Percentiles rank a stretch among this genome's conserved stretches.
Evolutionary conservation across 2,113 vertebrate genomes (phyloP).

Genomic region (Colinus virginianus): DNA sequence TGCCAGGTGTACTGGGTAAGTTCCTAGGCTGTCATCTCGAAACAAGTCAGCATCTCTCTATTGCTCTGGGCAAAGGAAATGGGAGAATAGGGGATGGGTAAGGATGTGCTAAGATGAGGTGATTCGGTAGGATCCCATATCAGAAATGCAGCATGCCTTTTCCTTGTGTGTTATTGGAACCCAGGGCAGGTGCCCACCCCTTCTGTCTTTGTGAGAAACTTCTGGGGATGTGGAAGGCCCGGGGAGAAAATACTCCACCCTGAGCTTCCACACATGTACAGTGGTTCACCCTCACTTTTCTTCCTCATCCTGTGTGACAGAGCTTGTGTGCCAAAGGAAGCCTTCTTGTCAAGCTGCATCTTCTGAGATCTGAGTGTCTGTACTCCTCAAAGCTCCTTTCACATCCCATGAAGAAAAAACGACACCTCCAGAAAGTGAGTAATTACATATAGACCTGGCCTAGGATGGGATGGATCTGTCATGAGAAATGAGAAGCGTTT

Average conservation of each 20-base stretch:
- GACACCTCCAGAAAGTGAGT: neutral
- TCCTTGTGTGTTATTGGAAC: neutral
- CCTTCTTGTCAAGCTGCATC: neutral
- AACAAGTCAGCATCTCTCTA: neutral
- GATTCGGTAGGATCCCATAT: accelerated
- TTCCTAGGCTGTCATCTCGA: neutral
- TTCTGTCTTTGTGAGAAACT: neutral
- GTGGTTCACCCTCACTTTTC: neutral
- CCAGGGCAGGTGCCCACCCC: accelerated
- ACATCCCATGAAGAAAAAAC: neutral
- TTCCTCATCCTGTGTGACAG: neutral
- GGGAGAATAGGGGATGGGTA: neutral
- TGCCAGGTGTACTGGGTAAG: accelerated
- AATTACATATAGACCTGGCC: neutral
- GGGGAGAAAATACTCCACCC: neutral
- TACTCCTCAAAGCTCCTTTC: neutral
- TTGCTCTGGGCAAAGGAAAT: neutral
- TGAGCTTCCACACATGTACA: accelerated
- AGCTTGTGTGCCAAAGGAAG: neutral
- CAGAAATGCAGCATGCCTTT: neutral
- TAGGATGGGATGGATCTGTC: neutral
- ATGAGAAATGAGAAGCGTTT: neutral
- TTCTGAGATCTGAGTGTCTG: neutral
- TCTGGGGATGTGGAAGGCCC: neutral
- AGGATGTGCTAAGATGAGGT: accelerated